Evolutionary conservation across 2,113 vertebrate genomes (phyloP).

Genomic region (Elachura formosa): DNA sequence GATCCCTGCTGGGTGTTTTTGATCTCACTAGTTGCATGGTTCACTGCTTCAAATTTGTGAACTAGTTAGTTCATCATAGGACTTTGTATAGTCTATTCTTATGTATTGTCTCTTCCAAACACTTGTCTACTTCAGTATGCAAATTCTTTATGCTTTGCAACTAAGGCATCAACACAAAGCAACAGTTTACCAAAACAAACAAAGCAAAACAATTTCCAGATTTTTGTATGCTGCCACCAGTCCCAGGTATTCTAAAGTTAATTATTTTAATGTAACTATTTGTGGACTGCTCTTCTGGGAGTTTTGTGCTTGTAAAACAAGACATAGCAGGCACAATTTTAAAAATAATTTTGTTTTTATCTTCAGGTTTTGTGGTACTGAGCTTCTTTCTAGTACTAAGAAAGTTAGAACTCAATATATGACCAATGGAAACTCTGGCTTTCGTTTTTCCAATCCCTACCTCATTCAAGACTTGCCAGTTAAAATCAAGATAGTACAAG

Average conservation of each 20-base stretch:
- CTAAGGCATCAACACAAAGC: not conserved
- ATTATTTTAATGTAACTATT: not conserved
- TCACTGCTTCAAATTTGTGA: not conserved
- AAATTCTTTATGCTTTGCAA: not conserved
- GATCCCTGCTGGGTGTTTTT: not conserved
- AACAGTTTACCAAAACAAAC: not conserved
- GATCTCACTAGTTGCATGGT: not conserved
- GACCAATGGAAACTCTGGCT: not conserved
- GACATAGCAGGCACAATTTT: not conserved
- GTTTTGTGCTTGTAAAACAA: not conserved
- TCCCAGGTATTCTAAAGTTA: not conserved
- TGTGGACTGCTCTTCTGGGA: not conserved
- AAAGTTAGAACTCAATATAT: not conserved
- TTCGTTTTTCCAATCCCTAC: not conserved
- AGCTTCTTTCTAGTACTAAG: not conserved
- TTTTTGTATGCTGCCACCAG: not conserved
- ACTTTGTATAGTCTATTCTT: not conserved
- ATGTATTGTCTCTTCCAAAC: not conserved
- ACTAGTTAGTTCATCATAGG: not conserved
- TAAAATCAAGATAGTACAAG: not conserved
- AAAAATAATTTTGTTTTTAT: not conserved
- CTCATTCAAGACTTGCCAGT: not conserved
- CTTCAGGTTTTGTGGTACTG: not conserved
- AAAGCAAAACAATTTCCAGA: not conserved
- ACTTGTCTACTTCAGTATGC: not conserved